Evolutionary conservation across 2,888 invertebrate genomes (phyloP).

Genomic region (Dolomedes plantarius): DNA sequence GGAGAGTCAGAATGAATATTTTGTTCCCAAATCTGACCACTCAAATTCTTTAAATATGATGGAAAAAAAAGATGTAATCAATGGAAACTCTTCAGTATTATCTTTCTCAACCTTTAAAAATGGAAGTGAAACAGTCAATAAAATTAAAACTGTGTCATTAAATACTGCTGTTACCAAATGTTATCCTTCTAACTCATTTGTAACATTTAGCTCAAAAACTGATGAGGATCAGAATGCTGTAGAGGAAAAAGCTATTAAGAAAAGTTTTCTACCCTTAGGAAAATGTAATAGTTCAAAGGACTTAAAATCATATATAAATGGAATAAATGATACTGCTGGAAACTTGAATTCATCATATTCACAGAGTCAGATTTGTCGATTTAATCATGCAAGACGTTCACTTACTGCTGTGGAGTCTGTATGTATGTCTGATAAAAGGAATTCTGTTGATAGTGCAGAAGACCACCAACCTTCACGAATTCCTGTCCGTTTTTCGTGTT

Average conservation of each 20-base stretch:
- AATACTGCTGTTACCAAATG: not conserved
- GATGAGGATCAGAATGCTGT: not conserved
- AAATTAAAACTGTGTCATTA: not conserved
- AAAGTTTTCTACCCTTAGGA: not conserved
- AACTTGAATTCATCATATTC: not conserved
- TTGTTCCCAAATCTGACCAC: not conserved
- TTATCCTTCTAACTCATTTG: not conserved
- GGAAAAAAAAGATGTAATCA: not conserved
- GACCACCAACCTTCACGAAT: conserved; percentile 32
- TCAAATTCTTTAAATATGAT: not conserved
- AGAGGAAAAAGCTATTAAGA: not conserved
- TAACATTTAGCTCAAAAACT: not conserved
- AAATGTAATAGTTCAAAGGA: not conserved
- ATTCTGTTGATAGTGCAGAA: not conserved
- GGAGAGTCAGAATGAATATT: not conserved
- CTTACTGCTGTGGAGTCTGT: not conserved
- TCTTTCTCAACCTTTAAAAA: not conserved
- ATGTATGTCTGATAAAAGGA: not conserved
- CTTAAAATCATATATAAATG: not conserved
- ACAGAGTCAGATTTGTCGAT: not conserved
- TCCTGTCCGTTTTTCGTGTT: conserved; percentile 19
- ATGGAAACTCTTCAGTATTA: not conserved
- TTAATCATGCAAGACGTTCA: not conserved
- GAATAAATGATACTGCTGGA: not conserved
- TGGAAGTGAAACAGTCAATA: not conserved